Conservation (phyloP, 2,797 vertebrate species). For the Rachycentron canadum region DNA sequence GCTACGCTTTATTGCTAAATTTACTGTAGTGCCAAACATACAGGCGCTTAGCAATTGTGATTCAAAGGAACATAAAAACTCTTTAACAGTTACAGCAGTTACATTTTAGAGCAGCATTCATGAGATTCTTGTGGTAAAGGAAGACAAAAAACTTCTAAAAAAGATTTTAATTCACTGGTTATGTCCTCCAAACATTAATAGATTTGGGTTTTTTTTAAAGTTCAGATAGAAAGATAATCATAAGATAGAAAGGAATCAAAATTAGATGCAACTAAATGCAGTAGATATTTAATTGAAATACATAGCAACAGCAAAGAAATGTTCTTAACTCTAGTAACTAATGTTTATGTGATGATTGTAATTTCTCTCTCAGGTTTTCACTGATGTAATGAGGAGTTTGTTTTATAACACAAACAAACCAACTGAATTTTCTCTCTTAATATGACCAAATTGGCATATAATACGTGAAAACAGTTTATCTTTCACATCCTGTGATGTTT, state of each 20-base stretch:
- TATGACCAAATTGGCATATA: background rate
- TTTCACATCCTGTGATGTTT: background rate
- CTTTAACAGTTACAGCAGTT: background rate
- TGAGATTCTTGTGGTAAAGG: background rate
- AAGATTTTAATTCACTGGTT: background rate
- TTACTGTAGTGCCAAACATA: background rate
- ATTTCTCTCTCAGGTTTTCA: background rate
- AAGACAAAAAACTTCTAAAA: background rate
- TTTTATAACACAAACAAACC: background rate
- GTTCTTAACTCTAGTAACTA: background rate
- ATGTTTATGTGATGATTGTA: background rate
- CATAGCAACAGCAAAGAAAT: background rate
- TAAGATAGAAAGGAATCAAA: background rate
- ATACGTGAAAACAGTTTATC: background rate
- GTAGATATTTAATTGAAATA: background rate
- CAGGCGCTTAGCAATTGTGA: background rate
- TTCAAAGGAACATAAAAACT: background rate
- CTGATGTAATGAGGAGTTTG: background rate
- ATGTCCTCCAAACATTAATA: background rate
- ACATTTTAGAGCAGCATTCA: background rate
- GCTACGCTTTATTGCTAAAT: too few species aligned
- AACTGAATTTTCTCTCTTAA: fast-evolving
- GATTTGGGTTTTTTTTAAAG: too few species aligned
- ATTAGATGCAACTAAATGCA: background rate
- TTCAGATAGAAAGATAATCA: background rate